Conservation (phyloP, 2,888 invertebrate species). For the Polylopha cassiicola region DNA sequence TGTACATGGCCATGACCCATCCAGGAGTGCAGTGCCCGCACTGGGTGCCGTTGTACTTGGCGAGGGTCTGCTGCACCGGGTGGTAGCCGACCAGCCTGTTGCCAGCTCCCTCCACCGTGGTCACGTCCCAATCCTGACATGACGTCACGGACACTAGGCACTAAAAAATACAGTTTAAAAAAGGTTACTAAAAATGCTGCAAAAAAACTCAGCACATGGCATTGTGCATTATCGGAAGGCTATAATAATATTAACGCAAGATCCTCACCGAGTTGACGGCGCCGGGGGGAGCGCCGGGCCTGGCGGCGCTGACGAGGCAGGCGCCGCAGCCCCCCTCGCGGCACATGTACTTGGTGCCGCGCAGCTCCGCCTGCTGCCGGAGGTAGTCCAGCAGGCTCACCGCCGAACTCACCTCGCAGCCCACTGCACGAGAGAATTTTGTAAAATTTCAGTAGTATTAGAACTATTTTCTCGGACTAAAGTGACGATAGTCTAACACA, state of each 20-base stretch:
- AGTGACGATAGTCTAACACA: no score
- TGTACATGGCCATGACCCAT: constrained; percentile 86
- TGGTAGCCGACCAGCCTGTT: constrained; percentile 77
- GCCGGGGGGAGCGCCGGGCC: constrained; percentile 39
- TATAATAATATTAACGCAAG: no score
- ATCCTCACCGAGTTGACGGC: constrained; percentile 82
- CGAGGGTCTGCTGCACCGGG: constrained; percentile 78
- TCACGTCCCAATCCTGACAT: constrained; percentile 78
- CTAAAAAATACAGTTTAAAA: constrained; percentile 3
- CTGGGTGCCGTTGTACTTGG: constrained; percentile 81
- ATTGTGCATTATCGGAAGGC: no score
- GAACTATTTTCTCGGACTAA: no score
- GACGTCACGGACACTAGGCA: constrained; percentile 59
- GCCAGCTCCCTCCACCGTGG: constrained; percentile 83
- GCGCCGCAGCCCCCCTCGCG: constrained; percentile 83
- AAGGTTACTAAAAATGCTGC: neutral
- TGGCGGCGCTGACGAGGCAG: constrained; percentile 72
- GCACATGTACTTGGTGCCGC: constrained; percentile 83
- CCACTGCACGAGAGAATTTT: constrained; percentile 6
- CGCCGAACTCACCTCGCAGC: constrained; percentile 75
- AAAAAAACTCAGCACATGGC: no score
- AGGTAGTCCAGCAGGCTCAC: constrained; percentile 79
- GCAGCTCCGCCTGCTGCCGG: no score
- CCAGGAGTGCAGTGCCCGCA: constrained; percentile 87
- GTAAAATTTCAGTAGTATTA: neutral